Base-by-base conservation (phyloP, 2,113 vertebrate species). In the Dolichallabes microphthalmus region DNA sequence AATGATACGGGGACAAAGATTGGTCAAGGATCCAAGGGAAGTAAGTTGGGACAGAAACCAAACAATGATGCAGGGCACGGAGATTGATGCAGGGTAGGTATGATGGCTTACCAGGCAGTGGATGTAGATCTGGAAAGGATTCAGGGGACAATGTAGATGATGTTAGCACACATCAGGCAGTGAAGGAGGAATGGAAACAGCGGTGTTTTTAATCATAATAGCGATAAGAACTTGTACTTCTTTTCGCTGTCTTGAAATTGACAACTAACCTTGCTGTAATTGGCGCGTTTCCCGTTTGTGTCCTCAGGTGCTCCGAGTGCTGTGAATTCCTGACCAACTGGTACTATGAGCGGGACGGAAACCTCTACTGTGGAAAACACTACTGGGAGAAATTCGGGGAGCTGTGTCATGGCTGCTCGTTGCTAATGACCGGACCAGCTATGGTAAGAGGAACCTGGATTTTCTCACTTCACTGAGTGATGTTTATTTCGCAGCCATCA, bases 381-480 rank as follows among this genome's bases (percentile, higher is more conserved):
- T 98, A 98, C 94, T 97, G 96, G 96, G 95, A 95, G 91, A 97
- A 96, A 88, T 99, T 98, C 87, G 97, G 97, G 61, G 97, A 98
- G 87, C 94, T 96, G 85, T 99, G 98, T 91, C 96, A 98, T 0
- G 97, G 97, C 39, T 99, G 98, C 92, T 97, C 97, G 80, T 93
- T 99, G 89, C 95, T 97, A 76, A 97, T 99, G 96, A 99, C 97
- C 14, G 98, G 98, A 81, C 98, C 98, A 7, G 96, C 95, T 25
- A 99, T 99, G 98, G 98, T 97, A 82, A 90, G 91, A 88, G 83
- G 30, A 20, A 19, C 50, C 20, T 0, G 15, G 0, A n/a, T 50
- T 19, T 58, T 39, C 52, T 80, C 53, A 39, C 63, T 10, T 35
- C 17, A 20, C 32, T 20, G 17, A 39, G 7, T 71, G 19, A 45